These are phyloP conservation scores for Nemoura dubitans DNA, from an alignment of 2,888 invertebrate genomes.

Conservation along the genomic window DNA sequence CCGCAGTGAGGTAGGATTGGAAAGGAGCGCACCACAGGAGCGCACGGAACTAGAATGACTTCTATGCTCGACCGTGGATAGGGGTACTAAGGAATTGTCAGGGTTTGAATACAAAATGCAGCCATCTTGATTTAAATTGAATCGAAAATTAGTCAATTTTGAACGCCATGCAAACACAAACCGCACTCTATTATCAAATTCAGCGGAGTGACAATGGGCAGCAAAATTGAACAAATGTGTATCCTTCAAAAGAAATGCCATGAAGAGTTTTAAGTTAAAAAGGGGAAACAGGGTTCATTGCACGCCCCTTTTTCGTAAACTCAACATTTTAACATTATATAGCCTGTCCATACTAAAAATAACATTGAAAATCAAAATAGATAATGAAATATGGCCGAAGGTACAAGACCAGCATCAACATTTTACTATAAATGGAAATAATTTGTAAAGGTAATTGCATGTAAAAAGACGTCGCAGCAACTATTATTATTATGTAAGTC, in stretches of 20 bases:
- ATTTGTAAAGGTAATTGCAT: neutral
- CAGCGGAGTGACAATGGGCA: too few species aligned
- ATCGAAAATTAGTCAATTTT: too few species aligned
- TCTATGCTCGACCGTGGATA: too few species aligned
- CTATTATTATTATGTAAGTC: neutral
- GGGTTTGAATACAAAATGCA: too few species aligned
- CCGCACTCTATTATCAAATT: too few species aligned
- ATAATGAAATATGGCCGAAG: neutral
- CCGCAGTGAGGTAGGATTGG: too few species aligned
- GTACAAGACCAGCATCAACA: neutral
- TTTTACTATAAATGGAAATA: neutral
- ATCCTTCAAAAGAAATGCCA: conserved; percentile 41
- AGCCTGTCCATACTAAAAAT: neutral
- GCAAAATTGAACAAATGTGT: neutral
- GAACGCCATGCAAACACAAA: too few species aligned
- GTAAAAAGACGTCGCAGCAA: neutral
- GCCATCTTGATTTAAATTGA: too few species aligned
- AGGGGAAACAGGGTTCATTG: neutral
- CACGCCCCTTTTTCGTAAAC: neutral
- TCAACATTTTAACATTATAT: neutral
- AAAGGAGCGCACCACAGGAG: too few species aligned
- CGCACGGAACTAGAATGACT: too few species aligned
- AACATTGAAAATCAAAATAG: neutral
- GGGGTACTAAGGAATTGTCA: too few species aligned
- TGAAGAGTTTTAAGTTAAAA: conserved; percentile 54